These are phyloP conservation scores for Pherbina coryleti DNA, from an alignment of 2,888 invertebrate genomes.

Conservation along the genomic window DNA sequence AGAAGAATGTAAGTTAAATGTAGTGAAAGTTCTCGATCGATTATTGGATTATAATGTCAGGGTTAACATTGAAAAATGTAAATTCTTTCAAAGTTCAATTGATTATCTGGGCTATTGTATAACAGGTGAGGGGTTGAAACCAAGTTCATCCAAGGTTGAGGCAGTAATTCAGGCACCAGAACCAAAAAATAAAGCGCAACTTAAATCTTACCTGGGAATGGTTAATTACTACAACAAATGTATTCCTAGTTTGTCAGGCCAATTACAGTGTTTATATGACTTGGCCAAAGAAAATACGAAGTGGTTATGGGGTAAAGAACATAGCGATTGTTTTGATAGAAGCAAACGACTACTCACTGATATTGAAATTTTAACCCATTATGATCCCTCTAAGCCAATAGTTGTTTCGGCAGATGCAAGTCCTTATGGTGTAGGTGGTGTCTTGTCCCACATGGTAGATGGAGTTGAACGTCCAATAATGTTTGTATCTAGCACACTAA, in stretches of 20 bases:
- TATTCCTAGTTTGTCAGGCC: background rate
- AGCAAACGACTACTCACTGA: too few species aligned
- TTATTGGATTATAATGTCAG: conserved; percentile 29
- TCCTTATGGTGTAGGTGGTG: too few species aligned
- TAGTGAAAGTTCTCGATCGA: conserved; percentile 4
- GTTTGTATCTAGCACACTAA: too few species aligned
- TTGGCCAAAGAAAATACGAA: too few species aligned
- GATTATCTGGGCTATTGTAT: conserved; percentile 35
- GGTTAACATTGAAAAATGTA: conserved; percentile 30
- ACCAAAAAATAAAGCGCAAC: conserved; percentile 3
- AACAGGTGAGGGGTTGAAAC: conserved; percentile 7
- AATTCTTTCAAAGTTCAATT: conserved; percentile 14
- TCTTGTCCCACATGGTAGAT: too few species aligned
- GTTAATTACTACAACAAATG: background rate
- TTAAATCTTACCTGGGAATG: background rate
- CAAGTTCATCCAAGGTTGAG: conserved; percentile 24
- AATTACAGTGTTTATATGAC: too few species aligned
- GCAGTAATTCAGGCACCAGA: background rate
- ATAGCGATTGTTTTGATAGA: too few species aligned
- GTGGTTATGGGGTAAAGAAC: too few species aligned
- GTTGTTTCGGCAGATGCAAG: too few species aligned
- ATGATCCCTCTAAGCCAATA: too few species aligned
- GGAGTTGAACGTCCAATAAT: too few species aligned
- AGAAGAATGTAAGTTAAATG: conserved; percentile 11
- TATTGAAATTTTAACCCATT: too few species aligned